phyloP scores from a whole-genome alignment of 1,140 invertebrate genomes.

The Eumaeus atala region DNA sequence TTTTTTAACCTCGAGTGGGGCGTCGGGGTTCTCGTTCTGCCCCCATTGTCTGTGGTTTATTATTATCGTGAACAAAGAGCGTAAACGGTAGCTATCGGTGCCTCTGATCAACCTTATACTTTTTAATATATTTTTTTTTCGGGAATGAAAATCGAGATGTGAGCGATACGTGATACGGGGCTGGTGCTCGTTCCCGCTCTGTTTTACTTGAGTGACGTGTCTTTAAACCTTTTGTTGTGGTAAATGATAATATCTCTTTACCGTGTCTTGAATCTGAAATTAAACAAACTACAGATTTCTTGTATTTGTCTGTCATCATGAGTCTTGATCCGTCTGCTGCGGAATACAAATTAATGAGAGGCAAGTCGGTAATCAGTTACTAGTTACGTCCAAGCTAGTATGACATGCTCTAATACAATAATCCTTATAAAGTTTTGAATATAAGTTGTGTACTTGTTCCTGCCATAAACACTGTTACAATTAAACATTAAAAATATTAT shows the following conservation, averaged over 20 bases:
- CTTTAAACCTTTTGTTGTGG: constrained; percentile 18
- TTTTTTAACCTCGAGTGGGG: constrained; percentile 53
- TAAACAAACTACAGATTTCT: too few relatives aligned
- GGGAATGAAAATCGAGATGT: constrained; percentile 46
- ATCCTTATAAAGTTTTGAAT: too few relatives aligned
- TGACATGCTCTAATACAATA: too few relatives aligned
- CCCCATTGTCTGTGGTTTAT: constrained; percentile 65
- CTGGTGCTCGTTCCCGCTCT: constrained; percentile 15
- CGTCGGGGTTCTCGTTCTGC: constrained; percentile 50
- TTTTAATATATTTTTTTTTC: constrained; percentile 48
- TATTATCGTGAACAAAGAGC: constrained; percentile 58
- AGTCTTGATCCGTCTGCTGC: too few relatives aligned
- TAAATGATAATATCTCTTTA: constrained; percentile 11
- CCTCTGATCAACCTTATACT: constrained; percentile 65
- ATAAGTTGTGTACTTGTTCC: too few relatives aligned
- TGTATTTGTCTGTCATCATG: too few relatives aligned
- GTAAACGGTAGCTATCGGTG: constrained; percentile 71
- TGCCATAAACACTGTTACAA: too few relatives aligned
- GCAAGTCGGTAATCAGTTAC: too few relatives aligned
- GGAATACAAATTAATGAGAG: too few relatives aligned
- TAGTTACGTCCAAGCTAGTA: too few relatives aligned
- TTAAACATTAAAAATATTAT: too few relatives aligned
- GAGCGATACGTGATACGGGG: constrained; percentile 46
- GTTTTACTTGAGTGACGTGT: constrained; percentile 26
- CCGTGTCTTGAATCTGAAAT: not conserved